Base-by-base conservation (phyloP, 1,140 invertebrate species). In the Penaeus japonicus region DNA sequence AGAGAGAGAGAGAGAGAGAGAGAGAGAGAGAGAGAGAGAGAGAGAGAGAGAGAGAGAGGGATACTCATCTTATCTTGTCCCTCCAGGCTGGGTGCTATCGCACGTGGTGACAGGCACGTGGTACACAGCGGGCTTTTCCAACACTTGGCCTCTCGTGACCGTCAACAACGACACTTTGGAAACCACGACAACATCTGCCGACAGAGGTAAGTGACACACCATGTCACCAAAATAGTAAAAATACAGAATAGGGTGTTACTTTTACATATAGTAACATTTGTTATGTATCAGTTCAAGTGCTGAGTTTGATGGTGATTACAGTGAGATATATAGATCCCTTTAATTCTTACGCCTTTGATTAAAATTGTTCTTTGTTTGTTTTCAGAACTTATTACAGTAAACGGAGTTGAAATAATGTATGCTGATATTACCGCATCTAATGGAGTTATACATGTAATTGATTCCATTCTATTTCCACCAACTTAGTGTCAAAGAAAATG, bases 121-220 rank as follows among this genome's bases (percentile, higher is more conserved):
- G 87, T 88, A 84, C 39, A 88, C 80, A 18, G 80, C 80, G 12
- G 87, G 87, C 15, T 88, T 88, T 81, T 88, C 87, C 70, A 70
- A 83, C 87, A 83, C 54, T 4, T 88, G 87, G 87, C 87, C 87
- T 0, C 80, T 88, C 73, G n/a, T 77, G 62, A 77, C 87, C 70
- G n/a, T 59, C 70, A 20, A 18, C 15, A 88, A 88, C 65, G 22
- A 57, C 53, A 65, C 87, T 0, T 54, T 88, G 24, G 47, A 47
- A 15, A 57, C 54, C 65, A 82, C 87, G 5, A 10, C 22, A 4
- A 18, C 78, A 17, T 77, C 54, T 3, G 54, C 47, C 10, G 20
- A 35, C 57, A 80, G 55, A 62, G 87, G 87, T 88, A 39, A 80
- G 77, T 3, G 53, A 27, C 10, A 79, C n/a, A n/a, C n/a, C 47